Percentiles rank a stretch among this genome's conserved stretches.
phyloP scores from a whole-genome alignment of 37 sponge, comb jelly and placozoan genomes.

The Ianthella basta region DNA sequence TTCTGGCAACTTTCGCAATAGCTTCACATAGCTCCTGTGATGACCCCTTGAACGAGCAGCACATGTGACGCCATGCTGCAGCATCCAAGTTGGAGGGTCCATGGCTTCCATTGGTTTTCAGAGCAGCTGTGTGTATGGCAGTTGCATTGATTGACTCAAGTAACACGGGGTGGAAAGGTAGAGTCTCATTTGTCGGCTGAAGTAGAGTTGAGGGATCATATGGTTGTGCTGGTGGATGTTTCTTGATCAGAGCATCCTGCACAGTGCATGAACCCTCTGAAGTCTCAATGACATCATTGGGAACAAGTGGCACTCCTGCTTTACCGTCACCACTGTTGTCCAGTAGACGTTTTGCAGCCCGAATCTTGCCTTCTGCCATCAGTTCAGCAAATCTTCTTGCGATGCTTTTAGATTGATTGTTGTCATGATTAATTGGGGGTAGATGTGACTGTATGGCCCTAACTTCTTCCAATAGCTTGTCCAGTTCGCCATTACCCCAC shows the following conservation, averaged over 20 bases:
- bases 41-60: conserved; percentile 6
- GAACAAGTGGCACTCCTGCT: not conserved
- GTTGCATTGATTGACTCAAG: not conserved
- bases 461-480: conserved; percentile 10
- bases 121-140: not conserved
- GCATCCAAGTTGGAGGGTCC: conserved; percentile 7
- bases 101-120: conserved; percentile 23
- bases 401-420: conserved; percentile 3
- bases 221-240: conserved; percentile 28
- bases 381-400: conserved; percentile 16
- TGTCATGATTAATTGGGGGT: not conserved
- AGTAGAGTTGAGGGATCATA: not conserved
- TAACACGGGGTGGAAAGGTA: conserved; percentile 6
- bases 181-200: not conserved
- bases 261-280: not conserved
- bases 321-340: conserved; percentile 1
- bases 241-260: not conserved
- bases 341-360: not conserved
- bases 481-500: conserved; percentile 14
- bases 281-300: not conserved
- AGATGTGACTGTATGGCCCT: conserved; percentile 24
- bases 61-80: conserved; percentile 10
- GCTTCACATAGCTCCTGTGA: conserved; percentile 17
- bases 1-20: not conserved
- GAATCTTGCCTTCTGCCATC: not conserved